phyloP scores from a whole-genome alignment of 2,888 invertebrate species.

The Tigriopus californicus region DNA sequence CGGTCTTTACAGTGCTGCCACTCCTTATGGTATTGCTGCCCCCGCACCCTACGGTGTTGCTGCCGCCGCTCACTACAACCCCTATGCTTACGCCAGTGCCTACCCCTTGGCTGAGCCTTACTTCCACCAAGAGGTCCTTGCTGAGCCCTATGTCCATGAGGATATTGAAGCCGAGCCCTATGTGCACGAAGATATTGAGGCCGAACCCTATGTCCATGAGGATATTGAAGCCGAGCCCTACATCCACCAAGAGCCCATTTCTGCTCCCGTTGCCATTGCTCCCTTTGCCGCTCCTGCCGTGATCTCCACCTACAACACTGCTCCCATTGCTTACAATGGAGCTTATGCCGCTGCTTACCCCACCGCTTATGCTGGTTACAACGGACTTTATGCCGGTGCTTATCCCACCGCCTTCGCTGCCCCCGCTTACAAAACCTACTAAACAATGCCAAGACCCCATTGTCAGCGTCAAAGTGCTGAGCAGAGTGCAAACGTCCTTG shows the following conservation, averaged over 20 bases:
- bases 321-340: background rate
- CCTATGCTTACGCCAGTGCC: conserved; percentile 1
- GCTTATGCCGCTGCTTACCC: conserved; percentile 6
- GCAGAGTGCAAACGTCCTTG: too few relatives aligned
- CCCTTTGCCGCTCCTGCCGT: conserved; percentile 1
- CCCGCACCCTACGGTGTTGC: background rate
- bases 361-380: background rate
- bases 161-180: background rate
- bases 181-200: background rate
- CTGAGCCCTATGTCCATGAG: background rate
- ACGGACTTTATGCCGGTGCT: background rate
- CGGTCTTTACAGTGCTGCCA: background rate
- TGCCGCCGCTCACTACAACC: background rate
- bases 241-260: conserved; percentile 7
- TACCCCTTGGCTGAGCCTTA: conserved; percentile 5
- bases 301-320: too few relatives aligned
- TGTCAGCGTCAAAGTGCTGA: too few relatives aligned
- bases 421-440: background rate
- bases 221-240: conserved; percentile 5
- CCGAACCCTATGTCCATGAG: background rate
- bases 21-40: background rate
- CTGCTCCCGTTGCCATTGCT: background rate
- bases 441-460: too few relatives aligned
- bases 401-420: background rate
- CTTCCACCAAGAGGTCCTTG: conserved; percentile 2